Evolutionary conservation across 2,113 vertebrate genomes (phyloP).

Genomic region (Vulpes ferrilata): DNA sequence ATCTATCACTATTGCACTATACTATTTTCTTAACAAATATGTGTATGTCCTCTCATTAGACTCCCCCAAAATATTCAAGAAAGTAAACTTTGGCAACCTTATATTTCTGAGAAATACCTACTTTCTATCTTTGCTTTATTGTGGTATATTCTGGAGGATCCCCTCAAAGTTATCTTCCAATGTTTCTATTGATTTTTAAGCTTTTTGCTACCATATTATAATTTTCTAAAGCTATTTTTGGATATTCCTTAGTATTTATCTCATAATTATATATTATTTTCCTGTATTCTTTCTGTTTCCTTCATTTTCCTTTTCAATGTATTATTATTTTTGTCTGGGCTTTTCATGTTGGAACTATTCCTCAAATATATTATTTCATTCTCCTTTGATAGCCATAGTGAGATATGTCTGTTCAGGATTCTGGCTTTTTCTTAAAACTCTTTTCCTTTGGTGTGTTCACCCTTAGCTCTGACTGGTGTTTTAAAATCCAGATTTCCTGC

Average conservation of each 20-base stretch:
- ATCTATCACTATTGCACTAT: neutral
- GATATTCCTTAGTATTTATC: neutral
- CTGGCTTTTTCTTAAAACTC: neutral
- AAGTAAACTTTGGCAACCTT: neutral
- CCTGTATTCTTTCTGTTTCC: neutral
- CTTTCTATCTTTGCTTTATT: neutral
- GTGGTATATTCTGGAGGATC: neutral
- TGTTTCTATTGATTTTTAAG: neutral
- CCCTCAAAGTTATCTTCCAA: neutral
- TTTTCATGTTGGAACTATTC: neutral
- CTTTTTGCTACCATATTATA: neutral
- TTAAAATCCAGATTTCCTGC: neutral
- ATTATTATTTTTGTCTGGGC: neutral
- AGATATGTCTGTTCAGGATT: neutral
- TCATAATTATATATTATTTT: neutral
- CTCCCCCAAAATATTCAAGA: neutral
- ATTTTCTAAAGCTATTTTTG: neutral
- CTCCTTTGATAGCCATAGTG: neutral
- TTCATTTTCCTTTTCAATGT: neutral
- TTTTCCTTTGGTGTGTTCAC: neutral
- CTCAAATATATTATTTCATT: neutral
- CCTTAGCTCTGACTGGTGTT: neutral
- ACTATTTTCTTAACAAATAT: neutral
- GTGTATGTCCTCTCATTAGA: neutral
- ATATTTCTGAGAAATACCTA: neutral